Evolutionary conservation across 1,140 invertebrate genomes (phyloP).

Genomic region (Radopholus similis): DNA sequence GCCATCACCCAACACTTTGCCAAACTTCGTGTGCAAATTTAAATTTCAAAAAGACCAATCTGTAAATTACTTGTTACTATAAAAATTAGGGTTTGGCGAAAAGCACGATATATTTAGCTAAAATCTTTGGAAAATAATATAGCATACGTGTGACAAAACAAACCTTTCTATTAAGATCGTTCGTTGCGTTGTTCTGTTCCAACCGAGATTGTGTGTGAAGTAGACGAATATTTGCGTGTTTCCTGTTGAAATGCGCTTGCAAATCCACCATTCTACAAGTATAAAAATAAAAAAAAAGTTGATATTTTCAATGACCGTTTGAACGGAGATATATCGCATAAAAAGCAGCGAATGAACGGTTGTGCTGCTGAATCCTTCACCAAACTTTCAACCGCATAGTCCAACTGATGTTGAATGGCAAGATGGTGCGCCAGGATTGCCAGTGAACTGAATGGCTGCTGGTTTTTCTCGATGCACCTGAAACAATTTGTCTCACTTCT

Average conservation of each 20-base stretch:
- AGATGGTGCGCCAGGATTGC: slow-evolving; percentile 25
- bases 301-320: not conserved
- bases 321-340: slow-evolving; percentile 6
- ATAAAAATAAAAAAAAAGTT: slow-evolving; percentile 1
- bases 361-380: not conserved
- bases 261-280: not conserved
- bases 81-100: no score
- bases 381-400: slow-evolving; percentile 2
- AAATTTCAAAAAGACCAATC: no score
- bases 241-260: slow-evolving; percentile 10
- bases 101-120: no score
- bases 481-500: not conserved
- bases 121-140: no score
- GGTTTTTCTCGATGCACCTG: not conserved
- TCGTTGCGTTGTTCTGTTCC: not conserved
- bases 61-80: no score
- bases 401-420: slow-evolving; percentile 21
- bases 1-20: no score
- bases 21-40: no score
- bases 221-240: slow-evolving; percentile 8
- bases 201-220: slow-evolving; percentile 2
- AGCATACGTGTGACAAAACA: no score
- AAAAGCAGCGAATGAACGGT: slow-evolving; percentile 5
- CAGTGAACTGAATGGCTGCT: slow-evolving; percentile 12
- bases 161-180: slow-evolving; percentile 1